Evolutionary conservation across 2,888 invertebrate genomes (phyloP), one percentile per base, ranked within the genome.

Genomic region (Chloromyia formosa): DNA sequence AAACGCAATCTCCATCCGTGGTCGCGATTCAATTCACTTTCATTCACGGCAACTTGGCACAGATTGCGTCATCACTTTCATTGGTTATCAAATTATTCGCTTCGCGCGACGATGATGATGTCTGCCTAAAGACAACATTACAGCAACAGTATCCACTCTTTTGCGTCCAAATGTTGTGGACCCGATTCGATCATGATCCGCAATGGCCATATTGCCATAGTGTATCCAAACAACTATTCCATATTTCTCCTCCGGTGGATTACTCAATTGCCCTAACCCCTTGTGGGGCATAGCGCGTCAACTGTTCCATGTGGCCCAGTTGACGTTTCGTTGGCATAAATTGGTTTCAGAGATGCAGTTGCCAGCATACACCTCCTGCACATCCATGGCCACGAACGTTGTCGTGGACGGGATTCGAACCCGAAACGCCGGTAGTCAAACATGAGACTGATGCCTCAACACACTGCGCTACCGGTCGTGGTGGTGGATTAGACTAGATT

Each of bases 11-110:
- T 45, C 60, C 14, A 35, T 40, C 42, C n/a, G 16, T 18, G 62
- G 62, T 62, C 35, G 9, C 40, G 16, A 62, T 62, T 12, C 68
- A 54, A 69, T 54, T 69, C 68, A 69, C 68, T 69, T 69, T 69
- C 68, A 27, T 69, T 69, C 20, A 18, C 62, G 56, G 56, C 16
- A 20, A 2, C 18, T 10, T 14, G 12, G 7, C 62, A 16, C 7
- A 9, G 10, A 20, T 69, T 69, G 54, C 68, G 54, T 69, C 68
- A 69, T 27, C 68, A 69, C 68, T 69, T 69, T 69, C 68, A 54
- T 69, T 27, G 54, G 54, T 69, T 69, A 54, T 69, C 68, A 69
- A 69, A 69, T 69, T 53, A 23, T 49, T 53, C 53, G 53, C 68
- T 35, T 2, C 27, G 7, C 27, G 27, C 27, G 27, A 35, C 7